Evolutionary conservation across 2,113 vertebrate species (phyloP), one percentile per base, ranked within the genome.

Genomic region (Sebastes fasciatus): DNA sequence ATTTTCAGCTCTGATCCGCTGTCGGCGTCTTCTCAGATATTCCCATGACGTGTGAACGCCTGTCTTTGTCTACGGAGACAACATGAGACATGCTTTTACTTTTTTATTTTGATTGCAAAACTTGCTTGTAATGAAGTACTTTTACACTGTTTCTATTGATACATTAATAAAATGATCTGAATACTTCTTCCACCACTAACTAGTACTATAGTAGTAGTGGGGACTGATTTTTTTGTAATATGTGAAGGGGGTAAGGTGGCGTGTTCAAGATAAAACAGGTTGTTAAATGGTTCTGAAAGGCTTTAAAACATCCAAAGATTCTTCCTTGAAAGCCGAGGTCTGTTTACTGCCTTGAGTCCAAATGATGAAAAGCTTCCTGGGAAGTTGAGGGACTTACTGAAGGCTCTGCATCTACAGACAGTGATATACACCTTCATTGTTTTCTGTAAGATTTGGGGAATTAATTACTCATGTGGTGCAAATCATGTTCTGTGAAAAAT

Each of bases 291-390:
- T n/a, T 43, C 19, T 9, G n/a, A 74, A 63, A 64, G 9, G 17
- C 13, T 43, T 12, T 9, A 14, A 74, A 63, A 64, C 34, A 45
- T 65, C 61, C 10, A 48, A 34, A 58, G 11, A 58, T 9, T 40
- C 52, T 34, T n/a, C 43, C 21, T 19, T 67, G 74, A 57, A 57
- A 77, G 49, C 16, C 10, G 1, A 57, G 5, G 51, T 43, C 61
- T 48, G 75, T 16, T 63, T 23, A 7, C 57, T 45, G 54, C 60
- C 0, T n/a, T 8, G 26, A 51, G 57, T 52, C 1, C 2, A 77
- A 57, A 34, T 16, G 23, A 42, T 51, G 26, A 77, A 52, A 55
- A 64, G 48, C 69, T 58, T 49, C 69, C 40, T 9, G 70, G 23
- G 77, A 58, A 21, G 69, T 17, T 48, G 48, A 23, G 34, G 1